These are phyloP conservation scores for Synanthedon formicaeformis DNA, from an alignment of 2,888 invertebrate genomes.

Conservation along the genomic window DNA sequence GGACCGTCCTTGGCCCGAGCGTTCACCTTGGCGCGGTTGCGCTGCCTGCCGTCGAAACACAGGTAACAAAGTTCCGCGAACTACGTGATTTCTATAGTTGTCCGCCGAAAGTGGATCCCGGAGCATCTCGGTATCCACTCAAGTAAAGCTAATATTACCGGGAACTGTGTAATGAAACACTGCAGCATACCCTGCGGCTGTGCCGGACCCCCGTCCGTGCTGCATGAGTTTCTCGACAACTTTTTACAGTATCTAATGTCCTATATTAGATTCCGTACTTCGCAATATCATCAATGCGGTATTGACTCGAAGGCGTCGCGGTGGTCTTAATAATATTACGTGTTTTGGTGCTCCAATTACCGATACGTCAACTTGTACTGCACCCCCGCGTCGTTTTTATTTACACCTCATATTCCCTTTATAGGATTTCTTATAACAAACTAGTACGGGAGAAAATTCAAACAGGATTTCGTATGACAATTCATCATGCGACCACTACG, in stretches of 20 bases:
- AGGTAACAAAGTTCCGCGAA: constrained; percentile 71
- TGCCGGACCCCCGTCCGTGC: constrained; percentile 19
- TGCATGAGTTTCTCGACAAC: constrained; percentile 18
- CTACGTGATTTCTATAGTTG: constrained; percentile 67
- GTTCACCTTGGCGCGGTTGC: constrained; percentile 68
- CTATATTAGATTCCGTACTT: constrained; percentile 17
- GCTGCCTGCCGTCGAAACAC: constrained; percentile 58
- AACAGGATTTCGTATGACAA: neutral
- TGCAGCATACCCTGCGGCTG: constrained; percentile 22
- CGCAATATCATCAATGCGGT: constrained; percentile 12
- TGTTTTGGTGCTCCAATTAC: constrained; percentile 32
- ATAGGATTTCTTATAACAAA: too few relatives aligned
- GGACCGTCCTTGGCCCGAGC: constrained; percentile 68
- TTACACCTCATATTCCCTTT: too few relatives aligned
- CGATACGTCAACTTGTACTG: constrained; percentile 22
- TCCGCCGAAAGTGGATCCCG: constrained; percentile 55
- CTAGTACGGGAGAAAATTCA: neutral
- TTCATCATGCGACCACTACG: neutral
- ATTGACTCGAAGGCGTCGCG: constrained; percentile 25
- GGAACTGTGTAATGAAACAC: constrained; percentile 53
- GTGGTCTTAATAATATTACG: constrained; percentile 38
- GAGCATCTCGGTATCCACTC: constrained; percentile 33
- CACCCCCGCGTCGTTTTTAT: constrained; percentile 43
- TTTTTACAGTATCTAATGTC: constrained; percentile 38
- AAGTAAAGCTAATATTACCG: constrained; percentile 43